Evolutionary conservation across 2,888 invertebrate species (phyloP).

Genomic region (Athripsodes cinereus): DNA sequence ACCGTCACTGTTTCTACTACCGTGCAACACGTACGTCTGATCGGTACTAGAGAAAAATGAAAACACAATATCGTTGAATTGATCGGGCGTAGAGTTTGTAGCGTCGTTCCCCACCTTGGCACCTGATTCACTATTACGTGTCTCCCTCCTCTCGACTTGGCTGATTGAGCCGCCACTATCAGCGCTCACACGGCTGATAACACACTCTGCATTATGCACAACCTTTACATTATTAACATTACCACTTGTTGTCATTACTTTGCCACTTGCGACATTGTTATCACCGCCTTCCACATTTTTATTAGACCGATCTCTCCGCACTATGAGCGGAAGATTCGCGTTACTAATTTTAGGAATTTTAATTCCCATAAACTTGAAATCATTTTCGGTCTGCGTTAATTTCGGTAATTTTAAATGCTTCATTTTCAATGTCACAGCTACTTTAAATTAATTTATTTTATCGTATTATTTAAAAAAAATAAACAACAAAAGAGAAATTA

Average conservation of each 20-base stretch:
- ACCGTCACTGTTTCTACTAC: conserved; percentile 6
- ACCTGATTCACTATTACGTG: neutral
- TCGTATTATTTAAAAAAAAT: no score
- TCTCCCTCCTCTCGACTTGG: conserved; percentile 2
- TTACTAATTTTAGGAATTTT: conserved; percentile 23
- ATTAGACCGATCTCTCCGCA: conserved; percentile 17
- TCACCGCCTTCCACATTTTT: conserved; percentile 4
- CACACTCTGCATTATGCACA: conserved; percentile 8
- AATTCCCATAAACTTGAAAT: conserved; percentile 25
- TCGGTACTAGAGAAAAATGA: conserved; percentile 26
- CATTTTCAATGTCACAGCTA: conserved; percentile 12
- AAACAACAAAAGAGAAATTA: no score
- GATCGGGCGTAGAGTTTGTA: conserved; percentile 6
- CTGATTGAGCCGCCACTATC: neutral
- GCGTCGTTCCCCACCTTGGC: neutral
- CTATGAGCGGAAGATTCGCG: conserved; percentile 13
- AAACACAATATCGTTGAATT: conserved; percentile 25
- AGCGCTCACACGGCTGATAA: conserved; percentile 3
- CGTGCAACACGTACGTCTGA: conserved; percentile 22
- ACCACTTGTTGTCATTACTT: neutral
- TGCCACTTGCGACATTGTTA: neutral
- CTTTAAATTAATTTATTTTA: no score
- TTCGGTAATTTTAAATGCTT: conserved; percentile 24
- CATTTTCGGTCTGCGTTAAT: conserved; percentile 20
- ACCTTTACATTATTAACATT: conserved; percentile 4